phyloP scores from a whole-genome alignment of 2,797 vertebrate species.

The Chromobotia macracanthus region DNA sequence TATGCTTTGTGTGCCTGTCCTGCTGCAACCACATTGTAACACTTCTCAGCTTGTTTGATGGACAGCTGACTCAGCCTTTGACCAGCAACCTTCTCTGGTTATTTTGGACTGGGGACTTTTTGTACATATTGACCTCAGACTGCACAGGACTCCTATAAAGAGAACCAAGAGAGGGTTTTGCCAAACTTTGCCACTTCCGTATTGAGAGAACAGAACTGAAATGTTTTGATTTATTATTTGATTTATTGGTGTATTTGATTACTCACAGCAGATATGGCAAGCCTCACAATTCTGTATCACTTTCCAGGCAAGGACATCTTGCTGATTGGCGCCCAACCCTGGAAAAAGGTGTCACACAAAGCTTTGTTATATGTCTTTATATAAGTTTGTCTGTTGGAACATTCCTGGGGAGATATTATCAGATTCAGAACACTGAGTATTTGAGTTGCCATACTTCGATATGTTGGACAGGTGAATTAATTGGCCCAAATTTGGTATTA shows the following conservation, averaged over 20 bases:
- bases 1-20: constrained; percentile 10
- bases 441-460: not conserved
- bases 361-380: not conserved
- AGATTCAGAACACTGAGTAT: not conserved
- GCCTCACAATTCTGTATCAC: constrained; percentile 61
- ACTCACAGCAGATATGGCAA: constrained; percentile 63
- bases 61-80: constrained; percentile 49
- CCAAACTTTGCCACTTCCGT: not conserved
- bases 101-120: constrained; percentile 44
- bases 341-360: constrained; percentile 55
- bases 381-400: not conserved
- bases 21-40: constrained; percentile 22
- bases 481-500: not conserved
- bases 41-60: constrained; percentile 24
- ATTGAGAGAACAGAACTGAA: not conserved
- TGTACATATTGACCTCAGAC: constrained; percentile 10
- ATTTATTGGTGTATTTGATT: constrained; percentile 13
- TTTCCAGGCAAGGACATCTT: constrained; percentile 63
- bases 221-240: constrained; percentile 12
- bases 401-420: not conserved
- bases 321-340: constrained; percentile 37
- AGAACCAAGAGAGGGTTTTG: not conserved
- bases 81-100: constrained; percentile 26
- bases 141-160: constrained; percentile 5
- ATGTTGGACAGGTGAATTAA: not conserved